Evolutionary conservation across 2,113 vertebrate species (phyloP), one percentile per base, ranked within the genome.

Genomic region (Oryzias melastigma): DNA sequence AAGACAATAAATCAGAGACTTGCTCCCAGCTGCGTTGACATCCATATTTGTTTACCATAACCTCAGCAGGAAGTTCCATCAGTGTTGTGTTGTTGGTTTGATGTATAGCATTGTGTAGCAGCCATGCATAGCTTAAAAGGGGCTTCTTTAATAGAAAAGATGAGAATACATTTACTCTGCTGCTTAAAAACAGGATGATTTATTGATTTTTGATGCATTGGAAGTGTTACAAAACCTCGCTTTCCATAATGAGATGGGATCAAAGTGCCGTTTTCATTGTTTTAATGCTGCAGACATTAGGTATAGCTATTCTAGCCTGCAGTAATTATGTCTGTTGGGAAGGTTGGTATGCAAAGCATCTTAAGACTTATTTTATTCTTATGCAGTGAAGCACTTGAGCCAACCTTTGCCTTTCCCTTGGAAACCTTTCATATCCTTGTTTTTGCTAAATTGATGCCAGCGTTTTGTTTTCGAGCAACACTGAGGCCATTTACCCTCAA

Each of bases 381-480:
- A 77, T 76, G 69, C 83, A 65, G 63, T 41, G 61, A 56, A 70
- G 81, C 70, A 59, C 78, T 60, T 82, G 75, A 78, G 67, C 51
- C 62, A 83, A 86, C 77, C 69, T 77, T 83, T 82, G 57, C 52
- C 67, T 52, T 75, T 51, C 59, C 65, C 53, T 61, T 22, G 19
- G 67, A 86, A 77, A 64, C 68, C 57, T 25, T 75, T 82, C 73
- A 73, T 73, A 62, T 58, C 71, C 70, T 40, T 71, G 76, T 77
- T 84, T 75, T 72, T 83, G 78, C 84, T 80, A 68, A 75, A 68
- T 78, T 77, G 52, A 65, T 64, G 71, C 85, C 74, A 55, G 44
- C 14, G 24, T 71, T 71, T 75, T 62, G 19, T 51, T 41, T 61
- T 52, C 62, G 18, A 63, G 45, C 40, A 49, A 51, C 40, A 52